Percentiles rank a stretch among this genome's conserved stretches.
These are phyloP conservation scores for Helostoma temminkii DNA, from an alignment of 2,797 vertebrate species.

Conservation along the genomic window DNA sequence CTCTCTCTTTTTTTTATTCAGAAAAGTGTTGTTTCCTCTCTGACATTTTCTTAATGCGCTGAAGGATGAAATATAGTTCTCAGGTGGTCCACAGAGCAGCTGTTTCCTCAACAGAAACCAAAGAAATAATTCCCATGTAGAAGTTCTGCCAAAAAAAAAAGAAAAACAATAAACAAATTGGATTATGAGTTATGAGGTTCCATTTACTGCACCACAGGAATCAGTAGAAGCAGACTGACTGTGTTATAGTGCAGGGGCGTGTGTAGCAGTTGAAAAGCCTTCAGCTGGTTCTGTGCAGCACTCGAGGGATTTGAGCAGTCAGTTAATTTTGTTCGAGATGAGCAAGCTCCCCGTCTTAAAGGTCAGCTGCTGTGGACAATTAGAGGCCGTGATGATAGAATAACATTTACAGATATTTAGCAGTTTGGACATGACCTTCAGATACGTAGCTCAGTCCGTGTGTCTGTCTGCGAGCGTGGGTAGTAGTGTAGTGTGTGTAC, in stretches of 20 bases:
- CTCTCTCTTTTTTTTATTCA: constrained; percentile 10
- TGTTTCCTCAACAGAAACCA: constrained; percentile 6
- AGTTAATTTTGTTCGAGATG: constrained; percentile 42
- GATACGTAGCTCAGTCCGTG: constrained; percentile 22
- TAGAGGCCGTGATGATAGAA: constrained; percentile 60
- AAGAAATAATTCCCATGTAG: constrained; percentile 12
- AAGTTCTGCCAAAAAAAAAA: constrained; percentile 1
- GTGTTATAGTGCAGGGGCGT: neutral
- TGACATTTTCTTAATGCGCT: constrained; percentile 58
- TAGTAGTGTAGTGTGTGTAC: neutral
- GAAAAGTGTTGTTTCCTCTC: constrained; percentile 51
- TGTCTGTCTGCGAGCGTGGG: neutral
- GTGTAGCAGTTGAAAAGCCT: constrained; percentile 15
- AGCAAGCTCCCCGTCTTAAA: constrained; percentile 56
- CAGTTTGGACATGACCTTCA: constrained; percentile 63
- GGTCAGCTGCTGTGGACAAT: constrained; percentile 68
- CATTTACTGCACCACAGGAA: constrained; percentile 25
- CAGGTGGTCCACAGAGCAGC: constrained; percentile 29
- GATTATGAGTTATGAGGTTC: constrained; percentile 39
- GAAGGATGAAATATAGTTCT: constrained; percentile 62
- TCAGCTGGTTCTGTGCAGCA: neutral
- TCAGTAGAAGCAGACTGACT: constrained; percentile 21
- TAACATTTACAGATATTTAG: constrained; percentile 62
- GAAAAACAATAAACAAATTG: constrained; percentile 25
- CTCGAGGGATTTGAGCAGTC: constrained; percentile 11